These are phyloP conservation scores for Apis cerana DNA, from an alignment of 1,140 invertebrate species.

Conservation along the genomic window DNA sequence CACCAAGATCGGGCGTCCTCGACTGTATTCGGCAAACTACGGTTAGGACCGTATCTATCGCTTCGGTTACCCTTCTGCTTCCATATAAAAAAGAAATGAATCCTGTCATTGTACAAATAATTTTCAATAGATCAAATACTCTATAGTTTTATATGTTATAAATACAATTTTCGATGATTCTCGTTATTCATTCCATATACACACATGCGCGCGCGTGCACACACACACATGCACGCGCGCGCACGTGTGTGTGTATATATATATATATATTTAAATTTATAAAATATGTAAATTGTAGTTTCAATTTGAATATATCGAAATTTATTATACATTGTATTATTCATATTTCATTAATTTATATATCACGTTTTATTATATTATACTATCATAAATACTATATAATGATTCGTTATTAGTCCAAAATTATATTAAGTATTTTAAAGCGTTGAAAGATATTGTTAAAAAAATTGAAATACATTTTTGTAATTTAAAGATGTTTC, in stretches of 20 bases:
- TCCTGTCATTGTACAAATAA: neutral
- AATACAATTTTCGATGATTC: neutral
- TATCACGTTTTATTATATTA: neutral
- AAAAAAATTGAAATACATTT: neutral
- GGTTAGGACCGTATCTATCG: constrained; percentile 68
- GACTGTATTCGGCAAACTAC: constrained; percentile 63
- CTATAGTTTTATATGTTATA: neutral
- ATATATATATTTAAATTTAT: too few species aligned
- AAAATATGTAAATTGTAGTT: too few species aligned
- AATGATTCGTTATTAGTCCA: neutral
- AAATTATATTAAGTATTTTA: neutral
- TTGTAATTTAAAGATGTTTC: neutral
- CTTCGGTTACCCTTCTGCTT: constrained; percentile 8
- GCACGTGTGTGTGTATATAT: too few species aligned
- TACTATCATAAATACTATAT: neutral
- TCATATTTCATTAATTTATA: neutral
- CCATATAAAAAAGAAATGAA: neutral
- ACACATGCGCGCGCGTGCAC: too few species aligned
- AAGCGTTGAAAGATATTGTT: neutral
- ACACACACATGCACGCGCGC: too few species aligned
- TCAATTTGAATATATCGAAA: too few species aligned
- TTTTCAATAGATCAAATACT: neutral
- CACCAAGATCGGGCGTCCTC: constrained; percentile 67
- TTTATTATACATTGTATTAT: too few species aligned
- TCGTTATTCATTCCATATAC: too few species aligned